Conservation (phyloP, 2,113 vertebrate genomes). For the Pseudolaguvia tuberculata region DNA sequence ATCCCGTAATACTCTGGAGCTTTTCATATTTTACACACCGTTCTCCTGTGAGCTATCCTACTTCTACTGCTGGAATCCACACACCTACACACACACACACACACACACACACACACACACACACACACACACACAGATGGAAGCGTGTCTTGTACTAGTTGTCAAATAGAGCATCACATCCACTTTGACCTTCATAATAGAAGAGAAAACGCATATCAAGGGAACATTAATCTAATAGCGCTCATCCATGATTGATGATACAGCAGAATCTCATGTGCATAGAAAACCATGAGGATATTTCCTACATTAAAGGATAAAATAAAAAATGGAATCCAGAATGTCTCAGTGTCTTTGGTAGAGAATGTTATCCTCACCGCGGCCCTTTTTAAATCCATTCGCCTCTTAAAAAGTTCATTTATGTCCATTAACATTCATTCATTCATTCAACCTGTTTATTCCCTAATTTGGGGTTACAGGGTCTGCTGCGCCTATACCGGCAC, state of each 20-base stretch:
- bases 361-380: background rate
- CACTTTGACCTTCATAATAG: constrained; percentile 45
- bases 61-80: constrained; percentile 34
- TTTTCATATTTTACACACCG: constrained; percentile 26
- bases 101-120: constrained; percentile 7
- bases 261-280: constrained; percentile 24
- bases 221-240: constrained; percentile 43
- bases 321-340: constrained; percentile 19
- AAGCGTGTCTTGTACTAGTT: constrained; percentile 52
- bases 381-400: background rate
- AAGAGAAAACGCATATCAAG: constrained; percentile 31
- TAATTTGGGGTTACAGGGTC: too few relatives aligned
- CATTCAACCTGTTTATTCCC: too few relatives aligned
- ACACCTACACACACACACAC: too few relatives aligned
- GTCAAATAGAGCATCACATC: constrained; percentile 54
- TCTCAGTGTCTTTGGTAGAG: background rate
- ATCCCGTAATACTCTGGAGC: constrained; percentile 37
- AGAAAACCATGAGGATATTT: constrained; percentile 29
- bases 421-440: too few relatives aligned
- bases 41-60: constrained; percentile 52
- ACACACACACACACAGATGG: constrained; percentile 33
- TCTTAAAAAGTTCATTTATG: too few relatives aligned
- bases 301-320: constrained; percentile 18
- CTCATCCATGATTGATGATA: constrained; percentile 46
- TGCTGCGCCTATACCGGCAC: too few relatives aligned